Evolutionary conservation across 2,113 vertebrate genomes (phyloP).

Genomic region (Rhipidura dahli): DNA sequence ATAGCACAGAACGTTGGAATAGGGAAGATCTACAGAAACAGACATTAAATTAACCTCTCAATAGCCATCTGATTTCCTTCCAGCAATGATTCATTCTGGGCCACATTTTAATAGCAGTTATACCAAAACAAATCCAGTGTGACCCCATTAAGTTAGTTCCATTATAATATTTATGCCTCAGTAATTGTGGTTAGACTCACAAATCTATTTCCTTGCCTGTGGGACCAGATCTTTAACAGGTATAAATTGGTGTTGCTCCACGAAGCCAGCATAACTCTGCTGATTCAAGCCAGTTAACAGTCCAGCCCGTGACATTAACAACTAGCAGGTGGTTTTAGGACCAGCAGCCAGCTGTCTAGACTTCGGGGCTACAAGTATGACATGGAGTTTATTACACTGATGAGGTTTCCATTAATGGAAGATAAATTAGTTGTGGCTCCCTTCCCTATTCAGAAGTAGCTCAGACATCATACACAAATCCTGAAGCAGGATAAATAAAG

Average conservation of each 20-base stretch:
- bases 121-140: background rate
- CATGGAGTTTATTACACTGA: background rate
- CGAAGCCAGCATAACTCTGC: background rate
- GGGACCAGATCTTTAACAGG: background rate
- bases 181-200: background rate
- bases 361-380: background rate
- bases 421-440: background rate
- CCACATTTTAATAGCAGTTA: background rate
- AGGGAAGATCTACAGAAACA: background rate
- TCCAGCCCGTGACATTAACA: background rate
- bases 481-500: background rate
- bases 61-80: background rate
- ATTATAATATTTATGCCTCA: background rate
- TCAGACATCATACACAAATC: background rate
- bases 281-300: background rate
- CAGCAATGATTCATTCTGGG: background rate
- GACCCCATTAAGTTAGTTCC: background rate
- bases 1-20: background rate
- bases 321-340: background rate
- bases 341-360: constrained; percentile 13
- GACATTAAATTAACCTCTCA: background rate
- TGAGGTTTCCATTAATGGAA: constrained; percentile 11
- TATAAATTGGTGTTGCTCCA: background rate
- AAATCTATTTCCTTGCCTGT: background rate
- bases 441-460: background rate